Base-by-base conservation (phyloP, 2,113 vertebrate genomes). In the Neodon shergylaensis region DNA sequence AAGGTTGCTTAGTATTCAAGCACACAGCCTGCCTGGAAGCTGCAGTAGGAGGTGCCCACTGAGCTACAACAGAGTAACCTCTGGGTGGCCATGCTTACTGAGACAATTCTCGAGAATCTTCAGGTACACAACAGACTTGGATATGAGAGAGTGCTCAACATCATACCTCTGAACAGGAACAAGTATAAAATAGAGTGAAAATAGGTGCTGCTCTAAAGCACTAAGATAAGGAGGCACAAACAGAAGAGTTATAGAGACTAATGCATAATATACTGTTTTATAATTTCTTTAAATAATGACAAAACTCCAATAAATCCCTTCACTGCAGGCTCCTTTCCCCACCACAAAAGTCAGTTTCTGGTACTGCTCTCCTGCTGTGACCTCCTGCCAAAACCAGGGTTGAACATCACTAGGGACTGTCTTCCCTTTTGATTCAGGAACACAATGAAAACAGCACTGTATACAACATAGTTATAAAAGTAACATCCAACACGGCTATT, bases 231-330 rank as follows among this genome's bases (percentile, higher is more conserved):
- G 36, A 94, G 89, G 58, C 54, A 77, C 68, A 95, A 87, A 95
- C 72, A 88, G 78, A 92, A 87, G 36, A 84, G n/a, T 94, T 83
- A 93, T 36, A 93, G 91, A 95, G 58, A 95, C 63, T 96, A 87
- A 95, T 88, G n/a, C 22, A 81, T 94, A 93, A 94, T 91, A 95
- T 77, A 72, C 33, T 90, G 31, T 94, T 79, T 84, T 92, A 93
- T 94, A 81, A 94, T 92, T 94, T 97, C 85, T 79, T 92, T 95
- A 95, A 97, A 96, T 81, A 92, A 94, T 94, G 82, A 85, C 74
- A 87, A 88, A 92, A 88, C 39, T 31, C n/a, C 26, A 90, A 63
- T 33, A 31, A 73, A n/a, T 94, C 54, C 77, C 47, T 96, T 97
- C 49, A 97, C 24, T 85, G 77, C 44, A 95, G 81, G 74, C 63